Conservation (phyloP, 2,797 vertebrate species). For the Dryobates pubescens region DNA sequence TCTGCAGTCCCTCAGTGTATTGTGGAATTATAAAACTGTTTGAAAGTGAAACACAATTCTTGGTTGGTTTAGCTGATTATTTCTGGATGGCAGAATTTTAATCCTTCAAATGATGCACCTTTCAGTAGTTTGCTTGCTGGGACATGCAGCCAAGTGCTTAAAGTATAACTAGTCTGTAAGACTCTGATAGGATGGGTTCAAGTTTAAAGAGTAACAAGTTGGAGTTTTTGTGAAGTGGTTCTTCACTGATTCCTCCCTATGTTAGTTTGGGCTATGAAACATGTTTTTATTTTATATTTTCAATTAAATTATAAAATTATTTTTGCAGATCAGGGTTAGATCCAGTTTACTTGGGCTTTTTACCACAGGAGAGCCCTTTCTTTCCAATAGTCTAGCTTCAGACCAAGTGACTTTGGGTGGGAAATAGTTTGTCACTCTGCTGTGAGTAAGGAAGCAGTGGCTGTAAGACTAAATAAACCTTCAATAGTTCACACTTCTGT, state of each 20-base stretch:
- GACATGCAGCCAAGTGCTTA: neutral
- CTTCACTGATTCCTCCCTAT: neutral
- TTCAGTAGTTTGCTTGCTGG: conserved; percentile 3
- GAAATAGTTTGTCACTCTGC: conserved; percentile 52
- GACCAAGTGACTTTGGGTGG: conserved; percentile 1
- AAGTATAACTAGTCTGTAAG: neutral
- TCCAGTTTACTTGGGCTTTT: neutral
- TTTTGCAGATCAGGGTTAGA: neutral
- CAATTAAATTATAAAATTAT: neutral
- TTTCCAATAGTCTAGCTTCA: neutral
- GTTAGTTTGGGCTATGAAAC: neutral
- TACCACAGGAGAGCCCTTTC: neutral
- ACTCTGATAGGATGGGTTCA: neutral
- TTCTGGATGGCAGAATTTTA: conserved; percentile 63
- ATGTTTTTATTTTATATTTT: neutral
- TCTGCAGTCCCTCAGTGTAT: conserved; percentile 48
- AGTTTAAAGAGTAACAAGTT: neutral
- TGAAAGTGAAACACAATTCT: conserved; percentile 59
- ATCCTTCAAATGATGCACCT: conserved; percentile 32
- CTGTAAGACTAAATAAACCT: conserved; percentile 54
- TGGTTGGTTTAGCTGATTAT: conserved; percentile 61
- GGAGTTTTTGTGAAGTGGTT: neutral
- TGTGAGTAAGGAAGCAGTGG: neutral
- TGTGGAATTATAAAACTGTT: conserved; percentile 69
- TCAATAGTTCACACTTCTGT: conserved; percentile 33